These are phyloP conservation scores for Sceloporus tristichus DNA, from an alignment of 2,113 vertebrate genomes.

Conservation along the genomic window DNA sequence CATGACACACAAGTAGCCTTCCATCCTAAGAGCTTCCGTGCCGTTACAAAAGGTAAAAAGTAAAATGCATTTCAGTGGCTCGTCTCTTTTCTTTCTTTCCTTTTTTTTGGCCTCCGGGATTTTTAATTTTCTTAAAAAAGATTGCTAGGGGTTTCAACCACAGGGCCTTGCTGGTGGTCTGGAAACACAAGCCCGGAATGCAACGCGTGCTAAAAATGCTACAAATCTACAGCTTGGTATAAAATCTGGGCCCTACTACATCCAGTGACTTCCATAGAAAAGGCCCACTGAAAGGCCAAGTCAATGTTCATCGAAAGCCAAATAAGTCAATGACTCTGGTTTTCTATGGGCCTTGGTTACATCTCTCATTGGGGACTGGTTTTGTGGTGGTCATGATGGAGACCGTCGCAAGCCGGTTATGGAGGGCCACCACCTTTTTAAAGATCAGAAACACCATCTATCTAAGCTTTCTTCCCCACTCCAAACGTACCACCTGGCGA, in stretches of 20 bases:
- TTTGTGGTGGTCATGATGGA: background rate
- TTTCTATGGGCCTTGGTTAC: background rate
- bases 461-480: background rate
- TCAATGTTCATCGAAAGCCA: too few relatives aligned
- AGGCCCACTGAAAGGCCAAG: too few relatives aligned
- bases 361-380: background rate
- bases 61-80: accelerated
- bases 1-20: slow-evolving; percentile 12
- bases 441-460: too few relatives aligned
- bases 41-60: background rate
- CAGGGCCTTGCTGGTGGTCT: background rate
- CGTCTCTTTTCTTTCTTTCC: background rate
- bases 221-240: background rate
- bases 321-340: too few relatives aligned
- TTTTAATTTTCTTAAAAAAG: too few relatives aligned
- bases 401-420: too few relatives aligned
- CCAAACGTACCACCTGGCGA: too few relatives aligned
- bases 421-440: too few relatives aligned
- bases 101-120: slow-evolving; percentile 6
- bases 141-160: background rate
- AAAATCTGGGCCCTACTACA: too few relatives aligned
- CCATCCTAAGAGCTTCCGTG: slow-evolving; percentile 25
- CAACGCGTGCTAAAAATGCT: too few relatives aligned
- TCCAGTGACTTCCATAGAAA: too few relatives aligned
- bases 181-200: slow-evolving; percentile 29